Base-by-base conservation (phyloP, 2,797 vertebrate genomes). In the Gallinago solitaria region DNA sequence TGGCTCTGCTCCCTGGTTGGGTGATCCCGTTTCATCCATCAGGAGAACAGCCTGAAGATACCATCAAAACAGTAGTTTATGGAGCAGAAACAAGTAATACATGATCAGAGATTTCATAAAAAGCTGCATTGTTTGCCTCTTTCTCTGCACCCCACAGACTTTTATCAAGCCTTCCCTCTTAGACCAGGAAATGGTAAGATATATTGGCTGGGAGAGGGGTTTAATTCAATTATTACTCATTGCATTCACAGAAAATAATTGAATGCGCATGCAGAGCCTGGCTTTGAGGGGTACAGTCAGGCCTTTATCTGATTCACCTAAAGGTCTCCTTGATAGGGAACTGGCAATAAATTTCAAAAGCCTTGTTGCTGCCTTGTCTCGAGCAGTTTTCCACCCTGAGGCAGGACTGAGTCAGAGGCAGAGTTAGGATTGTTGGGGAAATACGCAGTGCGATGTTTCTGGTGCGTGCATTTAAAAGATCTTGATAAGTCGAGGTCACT, bases 261-360 rank as follows among this genome's bases (percentile, higher is more conserved):
- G 50, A 81, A 78, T 59, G 57, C 7, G 8, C 48, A 23, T 48
- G 74, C 54, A 87, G n/a, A 27, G 6, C 78, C 82, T 94, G 85
- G 18, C 91, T 91, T 92, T 79, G 24, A 91, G 82, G 79, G 50
- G 28, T 86, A 27, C 24, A 84, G 37, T 54, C 33, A 75, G 48
- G 19, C 11, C 18, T 32, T 94, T 93, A 90, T 88, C 94, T 93
- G 87, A 94, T 93, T 90, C 69, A 79, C 80, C 80, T 81, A 24
- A 81, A 91, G 65, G 50, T 87, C 59, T 73, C 43, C 85, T 73
- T 65, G 73, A 56, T 87, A 76, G 28, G 35, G 54, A 91, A 73
- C 12, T 90, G 39, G 73, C 70, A 90, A 57, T 9, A 67, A 90
- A 78, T 84, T 88, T 87, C 70, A 90, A 77, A 94, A 94, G 57